These are phyloP conservation scores for Tarsius wallacei DNA, from an alignment of 2,797 vertebrate species.

Conservation along the genomic window DNA sequence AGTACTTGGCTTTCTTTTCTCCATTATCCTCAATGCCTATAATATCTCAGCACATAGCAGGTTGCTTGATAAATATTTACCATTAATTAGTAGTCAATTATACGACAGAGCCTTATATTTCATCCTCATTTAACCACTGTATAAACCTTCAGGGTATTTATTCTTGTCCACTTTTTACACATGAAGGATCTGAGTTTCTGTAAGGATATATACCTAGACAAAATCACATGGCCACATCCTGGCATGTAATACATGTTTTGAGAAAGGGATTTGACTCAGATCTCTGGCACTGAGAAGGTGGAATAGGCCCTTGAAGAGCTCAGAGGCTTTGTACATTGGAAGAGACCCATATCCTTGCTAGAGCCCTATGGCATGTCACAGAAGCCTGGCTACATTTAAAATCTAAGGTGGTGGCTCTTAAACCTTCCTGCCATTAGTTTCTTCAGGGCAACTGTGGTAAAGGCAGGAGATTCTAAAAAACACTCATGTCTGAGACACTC, in stretches of 20 bases:
- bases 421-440: not conserved
- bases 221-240: not conserved
- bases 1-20: not conserved
- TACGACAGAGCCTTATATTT: not conserved
- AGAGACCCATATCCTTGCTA: not conserved
- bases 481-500: not conserved
- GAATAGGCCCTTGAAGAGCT: not conserved
- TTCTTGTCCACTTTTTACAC: not conserved
- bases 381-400: not conserved
- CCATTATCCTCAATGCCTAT: no score
- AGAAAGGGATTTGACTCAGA: not conserved
- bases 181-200: not conserved
- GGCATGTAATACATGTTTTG: not conserved
- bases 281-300: not conserved
- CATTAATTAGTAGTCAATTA: not conserved
- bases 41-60: not conserved
- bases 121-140: not conserved
- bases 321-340: not conserved
- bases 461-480: not conserved
- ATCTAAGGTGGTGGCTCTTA: not conserved
- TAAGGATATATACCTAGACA: not conserved
- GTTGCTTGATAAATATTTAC: not conserved
- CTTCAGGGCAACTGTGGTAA: fast-evolving
- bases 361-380: not conserved
- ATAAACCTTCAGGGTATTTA: not conserved